Evolutionary conservation across 2,888 invertebrate species (phyloP), one percentile per base, ranked within the genome.

Genomic region (Notodonta dromedarius): DNA sequence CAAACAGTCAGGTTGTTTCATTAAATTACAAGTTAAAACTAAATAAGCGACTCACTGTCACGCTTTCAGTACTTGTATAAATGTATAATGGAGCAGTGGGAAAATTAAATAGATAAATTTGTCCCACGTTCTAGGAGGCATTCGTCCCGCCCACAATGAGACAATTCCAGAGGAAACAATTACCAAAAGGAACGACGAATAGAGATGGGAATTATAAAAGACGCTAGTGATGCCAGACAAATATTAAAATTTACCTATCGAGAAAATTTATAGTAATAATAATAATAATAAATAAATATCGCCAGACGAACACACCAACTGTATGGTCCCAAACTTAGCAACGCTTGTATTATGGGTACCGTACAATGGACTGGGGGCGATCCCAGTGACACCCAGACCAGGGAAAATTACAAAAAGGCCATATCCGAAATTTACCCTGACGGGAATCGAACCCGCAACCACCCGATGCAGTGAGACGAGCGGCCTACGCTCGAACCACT

Each of bases 21-120:
- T 24, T 70, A 55, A 63, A 71, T 70, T n/a, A n/a, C n/a, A n/a
- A n/a, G n/a, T n/a, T 68, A 62, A 66, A 69, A 63, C 44, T 40
- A n/a, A 48, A 64, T 58, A 61, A 61, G 44, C 16, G 48, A 13
- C 53, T 53, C 53, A 13, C 52, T 53, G 52, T 57, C 59, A 62
- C 16, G 50, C 16, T 16, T 14, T 16, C 48, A 42, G 46, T 61
- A 61, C 60, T 58, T 61, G 67, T 62, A 64, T 69, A 71, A 69
- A 69, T 63, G 60, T 62, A 8, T 50, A 56, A 60, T 65, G 42
- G 54, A 59, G 62, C 35, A 64, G 53, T 42, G 56, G 54, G 56
- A 61, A 64, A 71, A 71, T 60, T 66, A 46, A 69, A 63, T 60
- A 59, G 56, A 60, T 69, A 53, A 53, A 53, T 67, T 69, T 50